Base-by-base conservation (phyloP, 2,113 vertebrate genomes). In the Capreolus pygargus region DNA sequence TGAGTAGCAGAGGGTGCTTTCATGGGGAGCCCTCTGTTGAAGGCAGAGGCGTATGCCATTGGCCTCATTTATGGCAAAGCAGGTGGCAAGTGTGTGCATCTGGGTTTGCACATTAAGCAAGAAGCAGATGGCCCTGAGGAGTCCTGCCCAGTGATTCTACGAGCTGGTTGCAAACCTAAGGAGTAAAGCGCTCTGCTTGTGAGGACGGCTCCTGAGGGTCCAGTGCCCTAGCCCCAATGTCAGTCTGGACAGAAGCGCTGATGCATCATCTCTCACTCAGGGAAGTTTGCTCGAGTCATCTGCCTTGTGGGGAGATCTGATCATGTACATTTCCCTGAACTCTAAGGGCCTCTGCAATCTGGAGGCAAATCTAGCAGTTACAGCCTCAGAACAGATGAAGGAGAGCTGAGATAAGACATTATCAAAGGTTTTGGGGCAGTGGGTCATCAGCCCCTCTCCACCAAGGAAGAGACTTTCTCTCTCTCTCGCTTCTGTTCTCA, bases 181-280 rank as follows among this genome's bases (percentile, higher is more conserved):
- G 36, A 45, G 15, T 9, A 43, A 86, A 79, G 5, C 15, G 28
- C 43, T 92, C 19, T 93, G 87, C 30, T 86, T 43, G 6, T 14
- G 52, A 93, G 33, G 13, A 39, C 1, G 7, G 14, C 16, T 95
- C 2, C 43, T 36, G 21, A 0, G 23, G 55, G 12, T 60, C 52
- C 7, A 10, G 23, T 15, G 55, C 54, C 21, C 4, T 21, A 57
- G 36, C 3, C n/a, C 89, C 33, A 43, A 15, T 36, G 4, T 2
- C 43, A 30, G 36, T 33, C 17, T 86, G 28, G 58, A 9, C 36
- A 19, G 55, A 96, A 58, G 7, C 7, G 8, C 81, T 47, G 9
- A 1, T 47, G 92, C 91, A 64, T 95, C 70, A 39, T 43, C 60
- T 33, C 7, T 86, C 88, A 83, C 93, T 95, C 70, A 54, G 11